phyloP scores from a whole-genome alignment of 2,113 vertebrate species.

The Callospermophilus lateralis region DNA sequence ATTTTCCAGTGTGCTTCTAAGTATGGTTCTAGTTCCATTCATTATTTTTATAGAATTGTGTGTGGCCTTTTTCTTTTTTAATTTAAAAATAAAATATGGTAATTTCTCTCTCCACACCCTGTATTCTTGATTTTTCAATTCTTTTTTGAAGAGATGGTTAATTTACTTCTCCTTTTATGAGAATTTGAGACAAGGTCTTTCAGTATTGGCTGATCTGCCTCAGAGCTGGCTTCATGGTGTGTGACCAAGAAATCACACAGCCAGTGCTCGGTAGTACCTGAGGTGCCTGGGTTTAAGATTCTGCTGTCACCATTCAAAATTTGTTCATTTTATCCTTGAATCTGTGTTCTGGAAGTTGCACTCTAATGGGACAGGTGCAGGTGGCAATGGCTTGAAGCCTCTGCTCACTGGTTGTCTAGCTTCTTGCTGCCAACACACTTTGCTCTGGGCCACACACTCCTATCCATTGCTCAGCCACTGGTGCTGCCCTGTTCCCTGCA shows the following conservation, averaged over 20 bases:
- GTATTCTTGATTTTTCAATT: background rate
- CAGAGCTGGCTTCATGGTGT: background rate
- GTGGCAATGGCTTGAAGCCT: background rate
- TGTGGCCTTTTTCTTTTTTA: background rate
- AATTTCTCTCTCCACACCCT: too few relatives aligned
- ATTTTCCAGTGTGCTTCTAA: background rate
- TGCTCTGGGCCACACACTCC: rapidly evolving
- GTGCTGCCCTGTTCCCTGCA: rapidly evolving
- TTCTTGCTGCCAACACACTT: rapidly evolving
- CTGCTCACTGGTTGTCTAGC: rapidly evolving
- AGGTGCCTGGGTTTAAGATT: background rate
- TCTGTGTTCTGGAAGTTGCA: background rate
- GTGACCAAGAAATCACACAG: too few relatives aligned
- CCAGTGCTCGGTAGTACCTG: background rate
- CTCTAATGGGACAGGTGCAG: background rate
- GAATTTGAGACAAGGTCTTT: background rate
- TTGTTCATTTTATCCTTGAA: background rate
- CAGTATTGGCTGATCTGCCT: background rate
- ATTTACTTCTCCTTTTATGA: background rate
- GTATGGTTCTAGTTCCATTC: background rate
- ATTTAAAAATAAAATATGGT: background rate
- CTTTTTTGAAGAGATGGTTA: background rate
- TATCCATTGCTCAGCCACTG: background rate
- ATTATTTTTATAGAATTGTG: background rate
- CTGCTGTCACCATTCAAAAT: background rate